Percentiles rank a stretch among this genome's conserved stretches.
Conservation (phyloP, 2,888 invertebrate species). For the Balanococcus diminutus region DNA sequence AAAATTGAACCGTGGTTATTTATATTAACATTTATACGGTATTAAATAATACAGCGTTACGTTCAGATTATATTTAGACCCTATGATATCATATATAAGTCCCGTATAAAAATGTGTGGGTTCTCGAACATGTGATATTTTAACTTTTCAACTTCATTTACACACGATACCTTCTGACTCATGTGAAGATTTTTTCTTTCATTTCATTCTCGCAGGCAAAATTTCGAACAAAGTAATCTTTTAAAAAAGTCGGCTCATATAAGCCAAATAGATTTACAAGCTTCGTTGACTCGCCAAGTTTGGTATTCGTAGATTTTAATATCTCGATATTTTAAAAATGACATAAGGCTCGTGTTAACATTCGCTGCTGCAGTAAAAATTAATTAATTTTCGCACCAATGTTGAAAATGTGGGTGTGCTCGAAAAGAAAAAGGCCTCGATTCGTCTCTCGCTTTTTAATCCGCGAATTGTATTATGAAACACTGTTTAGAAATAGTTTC, state of each 20-base stretch:
- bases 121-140: constrained; percentile 25
- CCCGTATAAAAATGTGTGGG: constrained; percentile 25
- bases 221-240: neutral
- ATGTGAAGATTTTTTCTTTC: neutral
- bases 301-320: neutral
- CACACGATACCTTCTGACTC: constrained; percentile 38
- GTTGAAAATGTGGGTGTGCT: neutral
- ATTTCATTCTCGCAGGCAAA: neutral
- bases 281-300: neutral
- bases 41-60: constrained; percentile 32
- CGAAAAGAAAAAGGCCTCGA: neutral
- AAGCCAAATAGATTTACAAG: neutral
- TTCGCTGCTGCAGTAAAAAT: neutral
- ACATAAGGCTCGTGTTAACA: neutral
- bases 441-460: neutral
- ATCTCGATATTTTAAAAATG: neutral
- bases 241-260: neutral
- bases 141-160: constrained; percentile 23
- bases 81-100: constrained; percentile 26
- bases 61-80: constrained; percentile 21
- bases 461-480: constrained; percentile 46
- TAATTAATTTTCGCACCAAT: neutral
- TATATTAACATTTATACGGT: constrained; percentile 19
- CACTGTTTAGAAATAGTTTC: constrained; percentile 47
- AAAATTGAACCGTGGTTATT: neutral